Base-by-base conservation (phyloP, 2,113 vertebrate genomes). In the Pithys albifrons region DNA sequence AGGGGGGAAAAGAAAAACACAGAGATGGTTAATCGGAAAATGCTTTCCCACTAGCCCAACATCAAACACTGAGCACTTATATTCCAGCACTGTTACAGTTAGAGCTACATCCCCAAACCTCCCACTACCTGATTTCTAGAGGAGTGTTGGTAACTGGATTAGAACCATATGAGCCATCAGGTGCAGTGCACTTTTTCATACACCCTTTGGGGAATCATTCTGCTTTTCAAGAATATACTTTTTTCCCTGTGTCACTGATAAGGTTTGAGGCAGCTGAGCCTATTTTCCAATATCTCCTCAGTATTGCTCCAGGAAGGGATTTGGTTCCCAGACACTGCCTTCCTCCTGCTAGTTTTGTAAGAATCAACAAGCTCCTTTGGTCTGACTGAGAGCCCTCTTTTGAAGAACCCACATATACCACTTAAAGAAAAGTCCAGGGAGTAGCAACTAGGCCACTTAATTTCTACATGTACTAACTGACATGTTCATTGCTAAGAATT, bases 1-100 rank as follows among this genome's bases (percentile, higher is more conserved):
- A 93, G 52, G 91, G 72, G 93, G 88, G 58, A 93, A 86, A 88
- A 80, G 96, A 93, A 81, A 97, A 97, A 93, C 37, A 90, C 51
- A 96, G 61, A 69, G n/a, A 93, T 16, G 57, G 58, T 96, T 97
- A 97, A 97, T 65, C 10, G 51, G 80, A 89, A 91, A 89, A 59
- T 10, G 29, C 23, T 62, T 46, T 62, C 54, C 54, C 51, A 22
- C 37, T 79, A 67, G 72, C 58, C 71, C 6, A 10, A 65, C 33
- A 39, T 45, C 57, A 89, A 91, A 73, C 43, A 91, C 33, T 13
- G 80, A 72, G 46, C 74, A 93, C 27, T 69, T 71, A 59, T 11
- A 31, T 41, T 86, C 31, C n/a, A 61, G 3, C 15, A 78, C 58
- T 27, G 31, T 37, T 49, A 51, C 41, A 85, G 48, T 6, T 89